Evolutionary conservation across 2,888 invertebrate species (phyloP).

Genomic region (Melanotus villosus): DNA sequence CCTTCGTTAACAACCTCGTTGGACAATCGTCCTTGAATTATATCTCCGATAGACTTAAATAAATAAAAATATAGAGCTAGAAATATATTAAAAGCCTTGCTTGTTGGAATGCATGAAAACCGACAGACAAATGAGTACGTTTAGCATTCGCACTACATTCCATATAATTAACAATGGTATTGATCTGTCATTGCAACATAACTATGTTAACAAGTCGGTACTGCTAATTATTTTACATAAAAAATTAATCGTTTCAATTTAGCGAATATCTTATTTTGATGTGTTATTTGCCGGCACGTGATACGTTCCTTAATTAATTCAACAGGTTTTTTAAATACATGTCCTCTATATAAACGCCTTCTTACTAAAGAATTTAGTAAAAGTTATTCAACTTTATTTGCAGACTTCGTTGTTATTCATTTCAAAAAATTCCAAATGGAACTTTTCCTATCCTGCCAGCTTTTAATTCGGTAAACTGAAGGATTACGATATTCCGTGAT

Average conservation of each 20-base stretch:
- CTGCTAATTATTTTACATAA: not conserved
- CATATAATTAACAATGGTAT: conserved; percentile 20
- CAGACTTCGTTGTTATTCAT: too few relatives aligned
- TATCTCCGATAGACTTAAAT: not conserved
- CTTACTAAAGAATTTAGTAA: too few relatives aligned
- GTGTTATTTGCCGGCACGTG: not conserved
- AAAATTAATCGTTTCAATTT: not conserved
- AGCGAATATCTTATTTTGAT: not conserved
- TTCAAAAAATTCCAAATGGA: too few relatives aligned
- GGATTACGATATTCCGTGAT: too few relatives aligned
- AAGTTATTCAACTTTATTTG: too few relatives aligned
- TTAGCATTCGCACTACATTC: conserved; percentile 11
- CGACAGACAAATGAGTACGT: conserved; percentile 6
- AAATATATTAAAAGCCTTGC: conserved; percentile 17
- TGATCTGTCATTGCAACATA: conserved; percentile 14
- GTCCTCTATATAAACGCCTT: too few relatives aligned
- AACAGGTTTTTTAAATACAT: not conserved
- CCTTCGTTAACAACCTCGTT: not conserved
- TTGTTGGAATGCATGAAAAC: conserved; percentile 6
- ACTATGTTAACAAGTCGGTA: not conserved
- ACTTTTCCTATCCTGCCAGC: too few relatives aligned
- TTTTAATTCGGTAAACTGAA: too few relatives aligned
- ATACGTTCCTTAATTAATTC: not conserved
- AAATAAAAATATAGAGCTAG: conserved; percentile 2
- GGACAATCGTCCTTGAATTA: conserved; percentile 5